Conservation (phyloP, 2,797 vertebrate species). For the Pangasius djambal region DNA sequence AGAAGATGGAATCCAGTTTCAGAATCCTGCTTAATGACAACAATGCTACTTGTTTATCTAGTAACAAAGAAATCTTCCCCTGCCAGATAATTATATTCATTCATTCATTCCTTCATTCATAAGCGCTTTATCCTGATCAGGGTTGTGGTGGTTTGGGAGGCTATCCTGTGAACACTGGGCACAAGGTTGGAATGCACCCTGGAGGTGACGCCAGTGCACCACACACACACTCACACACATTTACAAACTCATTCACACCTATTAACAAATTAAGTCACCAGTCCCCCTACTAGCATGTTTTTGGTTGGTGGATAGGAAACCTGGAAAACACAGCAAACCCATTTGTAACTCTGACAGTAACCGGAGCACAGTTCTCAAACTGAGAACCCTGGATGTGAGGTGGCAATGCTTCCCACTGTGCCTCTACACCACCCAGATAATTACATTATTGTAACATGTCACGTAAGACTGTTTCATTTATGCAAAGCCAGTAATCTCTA, state of each 20-base stretch:
- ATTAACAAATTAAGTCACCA: not conserved
- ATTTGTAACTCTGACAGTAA: not conserved
- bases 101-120: not conserved
- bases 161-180: not conserved
- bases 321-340: not conserved
- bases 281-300: not conserved
- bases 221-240: not conserved
- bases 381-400: not conserved
- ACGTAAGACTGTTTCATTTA: not conserved
- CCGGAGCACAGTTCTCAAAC: not conserved
- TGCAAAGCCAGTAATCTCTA: not conserved
- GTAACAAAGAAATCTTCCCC: not conserved
- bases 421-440: not conserved
- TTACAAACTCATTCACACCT: not conserved
- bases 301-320: not conserved
- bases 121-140: not conserved
- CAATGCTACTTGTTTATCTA: not conserved
- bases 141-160: not conserved
- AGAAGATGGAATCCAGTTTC: slow-evolving; percentile 64
- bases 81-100: not conserved
- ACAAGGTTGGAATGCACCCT: not conserved
- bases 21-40: not conserved
- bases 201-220: not conserved
- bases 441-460: not conserved
- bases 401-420: not conserved